Conservation (phyloP, 1,140 invertebrate genomes). For the Hyles euphorbiae region DNA sequence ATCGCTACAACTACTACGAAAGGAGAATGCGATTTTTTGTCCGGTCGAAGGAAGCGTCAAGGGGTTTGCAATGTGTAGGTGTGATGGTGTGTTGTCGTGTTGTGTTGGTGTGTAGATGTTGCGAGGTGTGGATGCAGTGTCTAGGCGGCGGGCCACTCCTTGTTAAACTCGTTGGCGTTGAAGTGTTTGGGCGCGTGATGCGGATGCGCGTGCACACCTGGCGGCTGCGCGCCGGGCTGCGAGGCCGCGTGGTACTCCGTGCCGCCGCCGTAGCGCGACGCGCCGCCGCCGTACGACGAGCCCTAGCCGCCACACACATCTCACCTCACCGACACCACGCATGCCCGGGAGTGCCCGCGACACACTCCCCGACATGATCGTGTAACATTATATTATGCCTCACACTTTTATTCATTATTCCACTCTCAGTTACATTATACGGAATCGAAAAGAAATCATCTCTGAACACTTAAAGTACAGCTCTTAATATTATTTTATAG, state of each 20-base stretch:
- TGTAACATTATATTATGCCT: not conserved
- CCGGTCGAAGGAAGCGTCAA: not conserved
- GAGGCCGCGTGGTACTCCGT: constrained; percentile 51
- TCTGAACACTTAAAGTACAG: constrained; percentile 76
- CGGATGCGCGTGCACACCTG: constrained; percentile 69
- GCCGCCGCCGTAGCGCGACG: constrained; percentile 58
- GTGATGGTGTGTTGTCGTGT: not conserved
- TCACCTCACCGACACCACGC: not conserved
- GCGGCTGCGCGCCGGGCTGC: constrained; percentile 49
- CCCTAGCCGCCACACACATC: constrained; percentile 46
- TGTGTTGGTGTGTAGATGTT: not conserved
- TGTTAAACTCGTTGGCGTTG: constrained; percentile 69
- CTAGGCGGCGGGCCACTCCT: constrained; percentile 74
- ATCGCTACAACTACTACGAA: constrained; percentile 12
- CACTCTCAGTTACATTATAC: constrained; percentile 63
- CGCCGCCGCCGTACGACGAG: constrained; percentile 72
- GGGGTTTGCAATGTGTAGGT: not conserved
- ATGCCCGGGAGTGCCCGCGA: not conserved
- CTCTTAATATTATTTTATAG: constrained; percentile 72
- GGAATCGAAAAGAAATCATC: constrained; percentile 62
- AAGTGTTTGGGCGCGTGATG: constrained; percentile 75
- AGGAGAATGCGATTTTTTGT: constrained; percentile 8
- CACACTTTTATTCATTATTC: no score
- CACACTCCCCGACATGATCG: not conserved
- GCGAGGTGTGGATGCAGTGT: constrained; percentile 4